Base-by-base conservation (phyloP, 1,140 invertebrate genomes). In the Drosophila melanica region DNA sequence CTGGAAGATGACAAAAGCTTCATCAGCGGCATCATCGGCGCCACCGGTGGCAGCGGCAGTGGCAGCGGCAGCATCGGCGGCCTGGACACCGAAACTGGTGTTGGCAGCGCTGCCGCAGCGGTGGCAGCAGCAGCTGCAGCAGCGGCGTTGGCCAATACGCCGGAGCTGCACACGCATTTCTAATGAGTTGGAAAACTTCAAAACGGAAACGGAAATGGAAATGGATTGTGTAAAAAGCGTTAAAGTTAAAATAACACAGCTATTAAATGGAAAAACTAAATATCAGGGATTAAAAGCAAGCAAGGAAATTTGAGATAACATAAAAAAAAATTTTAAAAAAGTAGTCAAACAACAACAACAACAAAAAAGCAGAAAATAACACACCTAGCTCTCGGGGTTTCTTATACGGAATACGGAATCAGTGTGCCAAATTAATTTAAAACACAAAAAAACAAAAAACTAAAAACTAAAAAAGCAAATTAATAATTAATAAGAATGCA, bases 391-490 rank as follows among this genome's bases (percentile, higher is more conserved):
- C 84, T 85, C 81, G 81, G 85, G 73, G 68, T 76, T 76, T 76
- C 73, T 76, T 55, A 42, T 76, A 67, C 27, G 60, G 80, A 90
- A 90, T 84, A 89, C 79, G 85, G 85, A 89, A 89, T 90, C 84
- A 90, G 84, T 90, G 84, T 89, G 84, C 84, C 84, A 89, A 89
- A 89, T 90, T 89, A 89, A 80, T 76, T 53, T 90, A 75, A 42
- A 82, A 81, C 18, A 60, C 41, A 44, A 45, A 54, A 66, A 60
- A 68, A n/a, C n/a, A n/a, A n/a, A n/a, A n/a, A n/a, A n/a, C n/a
- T 18, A 57, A 50, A n/a, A 64, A 48, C 8, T 5, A 44, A 64
- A 44, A 45, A 67, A 47, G 12, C 67, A 77, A 59, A 57, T 41
- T 71, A 60, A 68, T 65, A 74, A 67, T 77, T 77, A 54, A 35